Percentiles rank a stretch among this genome's conserved stretches.
Evolutionary conservation across 1,140 invertebrate species (phyloP).

Genomic region (Tenebrio molitor): DNA sequence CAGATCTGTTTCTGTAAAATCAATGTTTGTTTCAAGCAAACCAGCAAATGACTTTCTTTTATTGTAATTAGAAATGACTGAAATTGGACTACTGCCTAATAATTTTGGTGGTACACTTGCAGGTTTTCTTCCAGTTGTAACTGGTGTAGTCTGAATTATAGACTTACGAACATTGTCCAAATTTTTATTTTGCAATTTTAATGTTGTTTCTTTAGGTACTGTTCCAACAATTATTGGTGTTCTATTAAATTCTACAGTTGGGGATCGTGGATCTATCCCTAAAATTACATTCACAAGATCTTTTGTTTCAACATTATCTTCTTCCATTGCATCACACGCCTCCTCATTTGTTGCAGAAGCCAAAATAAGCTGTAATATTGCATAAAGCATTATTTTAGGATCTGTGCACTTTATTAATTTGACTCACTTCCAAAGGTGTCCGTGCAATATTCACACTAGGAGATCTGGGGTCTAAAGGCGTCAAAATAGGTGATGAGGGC

Average conservation of each 20-base stretch:
- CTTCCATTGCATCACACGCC: neutral
- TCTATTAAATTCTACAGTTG: conserved; percentile 66
- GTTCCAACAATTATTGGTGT: conserved; percentile 66
- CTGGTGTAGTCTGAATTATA: conserved; percentile 33
- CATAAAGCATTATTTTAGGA: conserved; percentile 21
- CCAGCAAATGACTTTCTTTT: conserved; percentile 62
- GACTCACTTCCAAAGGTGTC: conserved; percentile 66
- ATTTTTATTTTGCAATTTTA: conserved; percentile 60
- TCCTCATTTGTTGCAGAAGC: conserved; percentile 29
- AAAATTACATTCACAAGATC: conserved; percentile 48
- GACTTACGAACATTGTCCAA: conserved; percentile 56
- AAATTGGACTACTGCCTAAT: conserved; percentile 52
- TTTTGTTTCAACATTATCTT: conserved; percentile 62
- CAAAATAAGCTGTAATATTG: conserved; percentile 45
- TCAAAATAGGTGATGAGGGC: conserved; percentile 55
- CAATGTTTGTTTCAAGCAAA: conserved; percentile 64
- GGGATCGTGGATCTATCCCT: conserved; percentile 67
- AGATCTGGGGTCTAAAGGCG: conserved; percentile 66
- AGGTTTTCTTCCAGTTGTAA: neutral
- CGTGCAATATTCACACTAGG: conserved; percentile 66
- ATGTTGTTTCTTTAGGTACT: conserved; percentile 56
- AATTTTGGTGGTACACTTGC: conserved; percentile 53
- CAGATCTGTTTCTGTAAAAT: conserved; percentile 64
- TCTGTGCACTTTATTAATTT: neutral
- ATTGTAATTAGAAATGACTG: conserved; percentile 40